These are phyloP conservation scores for Erinaceus europaeus DNA, from an alignment of 2,113 vertebrate species.

Conservation along the genomic window DNA sequence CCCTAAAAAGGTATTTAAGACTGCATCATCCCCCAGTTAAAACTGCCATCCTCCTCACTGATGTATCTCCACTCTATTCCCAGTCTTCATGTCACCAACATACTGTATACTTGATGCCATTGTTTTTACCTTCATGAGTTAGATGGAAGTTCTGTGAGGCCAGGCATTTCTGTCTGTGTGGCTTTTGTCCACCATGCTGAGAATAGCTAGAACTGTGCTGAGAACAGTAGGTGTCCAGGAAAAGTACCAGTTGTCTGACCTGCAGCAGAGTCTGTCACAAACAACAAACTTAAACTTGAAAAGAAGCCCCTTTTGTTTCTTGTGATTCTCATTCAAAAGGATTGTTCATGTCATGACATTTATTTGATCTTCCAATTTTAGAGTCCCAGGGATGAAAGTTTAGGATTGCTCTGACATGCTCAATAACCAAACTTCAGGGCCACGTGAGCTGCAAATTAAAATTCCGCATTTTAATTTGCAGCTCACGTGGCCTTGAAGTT, in stretches of 20 bases:
- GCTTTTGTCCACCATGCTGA: background rate
- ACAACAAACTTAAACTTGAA: background rate
- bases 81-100: background rate
- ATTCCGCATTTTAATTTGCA: too few species aligned
- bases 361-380: background rate
- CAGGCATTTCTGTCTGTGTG: background rate
- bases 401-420: background rate
- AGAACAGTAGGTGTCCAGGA: background rate
- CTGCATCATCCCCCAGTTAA: background rate
- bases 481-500: too few species aligned
- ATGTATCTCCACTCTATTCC: background rate
- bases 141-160: background rate
- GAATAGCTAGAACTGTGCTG: background rate
- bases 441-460: background rate
- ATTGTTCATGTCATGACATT: background rate
- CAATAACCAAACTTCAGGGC: background rate
- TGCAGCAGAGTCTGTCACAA: background rate
- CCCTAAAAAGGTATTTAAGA: background rate
- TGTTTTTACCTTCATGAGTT: background rate
- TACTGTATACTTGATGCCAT: background rate
- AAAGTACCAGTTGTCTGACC: background rate
- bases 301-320: background rate
- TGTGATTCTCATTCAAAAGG: background rate
- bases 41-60: background rate
- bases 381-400: background rate